Evolutionary conservation across 2,113 vertebrate genomes (phyloP).

Genomic region (Plecturocebus donacophilus): DNA sequence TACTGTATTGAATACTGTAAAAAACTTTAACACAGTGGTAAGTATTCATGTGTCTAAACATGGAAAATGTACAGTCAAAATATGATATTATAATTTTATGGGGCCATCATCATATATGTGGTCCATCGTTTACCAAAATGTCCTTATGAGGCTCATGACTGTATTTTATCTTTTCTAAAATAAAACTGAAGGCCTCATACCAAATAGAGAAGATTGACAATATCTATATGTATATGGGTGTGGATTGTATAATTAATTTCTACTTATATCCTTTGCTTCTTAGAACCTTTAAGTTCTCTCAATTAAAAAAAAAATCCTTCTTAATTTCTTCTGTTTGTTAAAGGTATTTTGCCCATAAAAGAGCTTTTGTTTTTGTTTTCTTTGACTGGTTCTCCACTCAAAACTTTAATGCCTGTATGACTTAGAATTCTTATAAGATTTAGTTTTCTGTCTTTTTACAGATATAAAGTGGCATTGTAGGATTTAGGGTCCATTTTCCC

Average conservation of each 20-base stretch:
- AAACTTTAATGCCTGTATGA: neutral
- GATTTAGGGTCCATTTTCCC: neutral
- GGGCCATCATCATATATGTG: neutral
- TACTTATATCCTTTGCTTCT: neutral
- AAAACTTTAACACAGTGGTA: neutral
- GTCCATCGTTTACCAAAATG: neutral
- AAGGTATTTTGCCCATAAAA: neutral
- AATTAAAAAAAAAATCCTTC: neutral
- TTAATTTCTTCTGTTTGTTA: neutral
- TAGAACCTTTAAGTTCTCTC: neutral
- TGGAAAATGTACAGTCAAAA: neutral
- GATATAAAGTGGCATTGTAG: neutral
- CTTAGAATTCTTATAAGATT: neutral
- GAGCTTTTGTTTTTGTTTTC: neutral
- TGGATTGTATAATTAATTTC: neutral
- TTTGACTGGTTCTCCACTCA: neutral
- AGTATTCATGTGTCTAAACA: neutral
- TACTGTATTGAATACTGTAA: neutral
- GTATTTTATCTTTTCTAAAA: constrained; percentile 29
- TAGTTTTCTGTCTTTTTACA: neutral
- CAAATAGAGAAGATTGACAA: neutral
- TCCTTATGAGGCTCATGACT: neutral
- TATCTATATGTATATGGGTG: neutral
- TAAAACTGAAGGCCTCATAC: neutral
- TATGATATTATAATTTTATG: neutral